These are phyloP conservation scores for Calypte anna DNA, from an alignment of 2,113 vertebrate genomes.

Conservation along the genomic window DNA sequence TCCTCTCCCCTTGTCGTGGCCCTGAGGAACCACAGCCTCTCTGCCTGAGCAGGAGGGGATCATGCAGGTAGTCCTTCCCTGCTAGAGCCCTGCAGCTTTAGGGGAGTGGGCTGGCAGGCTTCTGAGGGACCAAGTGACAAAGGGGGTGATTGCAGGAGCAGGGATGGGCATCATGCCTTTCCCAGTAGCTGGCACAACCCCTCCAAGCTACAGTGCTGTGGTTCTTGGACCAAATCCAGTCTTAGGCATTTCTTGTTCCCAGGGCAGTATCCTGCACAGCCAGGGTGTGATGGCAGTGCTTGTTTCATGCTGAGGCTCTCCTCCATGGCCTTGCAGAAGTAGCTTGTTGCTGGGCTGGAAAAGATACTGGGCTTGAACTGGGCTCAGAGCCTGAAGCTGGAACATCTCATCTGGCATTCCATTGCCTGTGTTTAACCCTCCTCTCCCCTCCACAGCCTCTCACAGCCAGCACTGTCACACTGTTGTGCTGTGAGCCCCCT, in stretches of 20 bases:
- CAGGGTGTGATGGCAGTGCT: neutral
- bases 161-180: neutral
- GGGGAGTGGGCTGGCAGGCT: neutral
- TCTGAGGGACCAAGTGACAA: neutral
- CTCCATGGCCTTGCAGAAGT: neutral
- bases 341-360: neutral
- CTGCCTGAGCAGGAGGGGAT: neutral
- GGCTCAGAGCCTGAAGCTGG: neutral
- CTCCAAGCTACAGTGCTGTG: neutral
- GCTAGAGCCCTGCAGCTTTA: neutral
- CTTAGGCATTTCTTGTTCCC: neutral
- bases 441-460: neutral
- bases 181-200: neutral
- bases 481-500: fast-evolving
- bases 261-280: neutral
- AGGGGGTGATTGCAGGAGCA: neutral
- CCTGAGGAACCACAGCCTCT: neutral
- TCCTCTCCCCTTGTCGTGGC: neutral
- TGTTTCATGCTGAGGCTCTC: neutral
- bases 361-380: neutral
- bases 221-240: slow-evolving; percentile 4
- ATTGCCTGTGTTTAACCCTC: neutral
- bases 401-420: neutral
- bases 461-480: neutral
- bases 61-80: neutral